Evolutionary conservation across 1,140 invertebrate species (phyloP), one percentile per base, ranked within the genome.

Genomic region (Heliconius hewitsoni): DNA sequence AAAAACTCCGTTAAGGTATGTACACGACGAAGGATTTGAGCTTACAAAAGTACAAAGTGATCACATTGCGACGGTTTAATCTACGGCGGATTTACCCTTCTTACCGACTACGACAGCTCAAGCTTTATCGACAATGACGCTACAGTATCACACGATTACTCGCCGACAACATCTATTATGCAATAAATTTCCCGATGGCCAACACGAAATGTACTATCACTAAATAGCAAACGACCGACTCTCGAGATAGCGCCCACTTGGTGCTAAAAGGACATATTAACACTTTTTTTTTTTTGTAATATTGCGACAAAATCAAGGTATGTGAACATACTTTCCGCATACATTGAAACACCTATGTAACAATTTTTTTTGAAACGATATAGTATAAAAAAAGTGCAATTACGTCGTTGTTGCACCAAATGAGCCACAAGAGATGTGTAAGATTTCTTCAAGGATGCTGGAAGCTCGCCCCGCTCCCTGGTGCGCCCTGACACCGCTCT

Each of bases 21-120:
- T 94, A 94, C 93, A 94, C 86, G 91, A 90, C 86, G 84, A 87
- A 86, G 90, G 80, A 81, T 93, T 93, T 92, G 92, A 94, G 91
- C 92, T 93, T 94, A 94, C 90, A 94, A 93, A 93, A 94, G 91
- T 93, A 93, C 93, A 93, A 93, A 93, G 88, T 90, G 89, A 94
- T 93, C 88, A 93, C 92, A 92, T 92, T 85, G 90, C 90, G 87
- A 92, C 91, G 92, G 90, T 90, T 88, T 85, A 90, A 88, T 89
- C 86, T 92, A 93, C 90, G 86, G 89, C 83, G 89, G 91, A 94
- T 93, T 93, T 92, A 91, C 91, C 90, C 87, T 90, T 90, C 89
- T 90, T 83, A 89, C 89, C 93, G 92, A 91, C 89, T 90, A 90
- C 89, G 88, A 89, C 91, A 89, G 93, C 91, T 90, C 89, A 93